Evolutionary conservation across 1,140 invertebrate genomes (phyloP).

Genomic region (Coptotermes formosanus): DNA sequence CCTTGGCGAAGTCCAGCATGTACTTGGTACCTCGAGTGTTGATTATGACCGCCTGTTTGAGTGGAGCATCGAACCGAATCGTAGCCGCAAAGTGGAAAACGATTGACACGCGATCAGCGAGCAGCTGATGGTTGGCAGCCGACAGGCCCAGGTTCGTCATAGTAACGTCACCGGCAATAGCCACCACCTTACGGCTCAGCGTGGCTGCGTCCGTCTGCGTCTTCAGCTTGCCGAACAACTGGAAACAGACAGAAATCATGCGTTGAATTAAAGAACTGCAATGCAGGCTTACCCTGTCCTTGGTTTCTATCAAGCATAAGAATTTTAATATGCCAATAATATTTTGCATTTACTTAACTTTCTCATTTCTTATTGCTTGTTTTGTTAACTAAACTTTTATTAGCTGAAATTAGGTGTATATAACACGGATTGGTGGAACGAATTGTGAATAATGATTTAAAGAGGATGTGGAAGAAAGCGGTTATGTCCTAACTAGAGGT

Average conservation of each 20-base stretch:
- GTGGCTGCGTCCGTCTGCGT: slow-evolving; percentile 53
- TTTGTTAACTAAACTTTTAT: too few species aligned
- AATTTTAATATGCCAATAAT: too few species aligned
- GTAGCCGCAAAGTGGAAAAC: slow-evolving; percentile 93
- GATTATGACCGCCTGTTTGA: slow-evolving; percentile 70
- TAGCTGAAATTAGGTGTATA: too few species aligned
- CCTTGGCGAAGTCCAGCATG: slow-evolving; percentile 69
- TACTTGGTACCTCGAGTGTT: slow-evolving; percentile 74
- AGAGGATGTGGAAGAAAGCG: too few species aligned
- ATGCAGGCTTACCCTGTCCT: too few species aligned
- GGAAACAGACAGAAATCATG: slow-evolving; percentile 41
- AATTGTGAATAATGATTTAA: too few species aligned
- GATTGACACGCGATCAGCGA: slow-evolving; percentile 72
- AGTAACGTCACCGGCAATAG: slow-evolving; percentile 77
- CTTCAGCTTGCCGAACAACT: slow-evolving; percentile 77
- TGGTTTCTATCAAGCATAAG: too few species aligned
- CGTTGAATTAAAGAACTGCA: too few species aligned
- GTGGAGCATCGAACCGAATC: slow-evolving; percentile 71
- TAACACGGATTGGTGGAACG: too few species aligned
- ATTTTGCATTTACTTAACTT: too few species aligned
- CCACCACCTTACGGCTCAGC: slow-evolving; percentile 63
- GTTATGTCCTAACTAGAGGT: too few species aligned
- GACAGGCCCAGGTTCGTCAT: slow-evolving; percentile 71
- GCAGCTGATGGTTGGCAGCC: slow-evolving; percentile 61
- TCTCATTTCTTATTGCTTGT: too few species aligned